These are phyloP conservation scores for Clarias fuscus DNA, from an alignment of 2,797 vertebrate species.

Conservation along the genomic window DNA sequence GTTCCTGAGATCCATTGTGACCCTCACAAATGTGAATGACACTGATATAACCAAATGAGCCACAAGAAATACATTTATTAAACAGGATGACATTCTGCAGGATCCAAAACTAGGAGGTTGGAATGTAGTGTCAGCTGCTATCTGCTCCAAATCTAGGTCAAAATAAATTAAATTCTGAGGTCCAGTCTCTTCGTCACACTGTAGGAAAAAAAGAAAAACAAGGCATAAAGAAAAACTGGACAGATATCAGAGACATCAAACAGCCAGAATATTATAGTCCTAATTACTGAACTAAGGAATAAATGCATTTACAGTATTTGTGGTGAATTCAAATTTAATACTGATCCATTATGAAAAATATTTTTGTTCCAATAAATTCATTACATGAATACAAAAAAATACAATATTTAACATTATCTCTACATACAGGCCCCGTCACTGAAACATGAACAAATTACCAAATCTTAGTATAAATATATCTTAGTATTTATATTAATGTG, in stretches of 20 bases:
- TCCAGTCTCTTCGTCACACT: not conserved
- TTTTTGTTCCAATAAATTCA: not conserved
- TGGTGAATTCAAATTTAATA: not conserved
- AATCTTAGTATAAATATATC: too few species aligned
- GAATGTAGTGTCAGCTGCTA: constrained; percentile 14
- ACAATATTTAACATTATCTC: not conserved
- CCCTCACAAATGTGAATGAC: not conserved
- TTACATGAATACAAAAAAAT: not conserved
- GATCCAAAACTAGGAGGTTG: not conserved
- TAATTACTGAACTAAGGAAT: not conserved
- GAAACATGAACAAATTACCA: too few species aligned
- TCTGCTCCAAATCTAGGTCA: constrained; percentile 5
- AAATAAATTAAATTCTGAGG: not conserved
- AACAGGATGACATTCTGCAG: too few species aligned
- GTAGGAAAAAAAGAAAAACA: not conserved
- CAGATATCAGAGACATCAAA: not conserved
- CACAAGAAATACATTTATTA: not conserved
- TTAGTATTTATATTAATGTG: not conserved
- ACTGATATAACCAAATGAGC: not conserved
- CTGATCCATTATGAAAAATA: not conserved
- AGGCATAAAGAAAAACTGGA: not conserved
- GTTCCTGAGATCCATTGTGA: not conserved
- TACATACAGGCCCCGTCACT: too few species aligned
- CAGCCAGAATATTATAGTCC: not conserved
- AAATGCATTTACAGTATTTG: not conserved